Conservation (phyloP, 2,888 invertebrate species). For the Platerodrilus igneus region DNA sequence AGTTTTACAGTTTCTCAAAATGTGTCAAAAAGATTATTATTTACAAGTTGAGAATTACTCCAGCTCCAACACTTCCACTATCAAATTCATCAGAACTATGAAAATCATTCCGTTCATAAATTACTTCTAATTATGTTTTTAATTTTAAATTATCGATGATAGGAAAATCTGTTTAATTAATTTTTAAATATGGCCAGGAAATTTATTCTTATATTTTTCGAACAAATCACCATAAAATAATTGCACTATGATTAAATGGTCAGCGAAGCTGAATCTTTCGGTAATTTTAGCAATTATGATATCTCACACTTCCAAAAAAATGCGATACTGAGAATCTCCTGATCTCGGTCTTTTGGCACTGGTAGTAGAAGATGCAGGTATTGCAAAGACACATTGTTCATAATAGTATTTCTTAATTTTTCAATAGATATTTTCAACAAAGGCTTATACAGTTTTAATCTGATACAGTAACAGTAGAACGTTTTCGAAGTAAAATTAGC, state of each 20-base stretch:
- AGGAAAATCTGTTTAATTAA: constrained; percentile 3
- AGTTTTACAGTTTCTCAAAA: constrained; percentile 6
- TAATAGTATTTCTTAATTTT: constrained; percentile 9
- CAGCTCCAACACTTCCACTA: constrained; percentile 6
- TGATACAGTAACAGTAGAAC: constrained; percentile 1
- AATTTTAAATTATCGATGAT: constrained; percentile 1
- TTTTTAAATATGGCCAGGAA: constrained; percentile 4
- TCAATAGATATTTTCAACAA: constrained; percentile 10
- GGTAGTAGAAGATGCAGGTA: neutral
- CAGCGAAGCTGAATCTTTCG: constrained; percentile 14
- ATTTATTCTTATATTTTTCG: constrained; percentile 4
- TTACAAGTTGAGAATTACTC: constrained; percentile 11
- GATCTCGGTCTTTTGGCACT: constrained; percentile 5
- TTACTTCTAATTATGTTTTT: constrained; percentile 6
- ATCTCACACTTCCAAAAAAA: constrained; percentile 16
- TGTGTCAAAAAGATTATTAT: constrained; percentile 3
- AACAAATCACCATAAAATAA: constrained; percentile 10
- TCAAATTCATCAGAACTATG: no score
- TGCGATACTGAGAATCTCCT: constrained; percentile 12
- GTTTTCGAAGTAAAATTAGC: constrained; percentile 24
- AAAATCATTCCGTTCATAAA: constrained; percentile 12
- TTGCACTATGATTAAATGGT: constrained; percentile 16
- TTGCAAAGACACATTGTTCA: no score
- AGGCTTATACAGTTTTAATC: constrained; percentile 12
- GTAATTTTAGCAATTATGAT: constrained; percentile 14